Base-by-base conservation (phyloP, 2,888 invertebrate species). In the Philhelius pedissequus region DNA sequence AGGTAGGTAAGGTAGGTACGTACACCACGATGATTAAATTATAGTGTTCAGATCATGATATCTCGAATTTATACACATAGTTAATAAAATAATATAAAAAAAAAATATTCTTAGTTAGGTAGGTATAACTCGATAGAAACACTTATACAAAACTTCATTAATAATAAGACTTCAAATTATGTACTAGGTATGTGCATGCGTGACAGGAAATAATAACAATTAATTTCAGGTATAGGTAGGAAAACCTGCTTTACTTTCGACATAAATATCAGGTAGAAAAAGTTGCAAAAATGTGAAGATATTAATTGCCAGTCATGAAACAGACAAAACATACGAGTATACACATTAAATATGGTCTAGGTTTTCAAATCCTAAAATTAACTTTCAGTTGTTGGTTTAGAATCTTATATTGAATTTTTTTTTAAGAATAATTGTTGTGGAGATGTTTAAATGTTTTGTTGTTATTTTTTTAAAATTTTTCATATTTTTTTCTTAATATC, bases 171-270 rank as follows among this genome's bases (percentile, higher is more conserved):
- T 20, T 20, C 20, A 32, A 20, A 30, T 30, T 48, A 32, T 48
- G 32, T 43, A 30, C n/a, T n/a, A n/a, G n/a, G n/a, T n/a, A n/a
- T n/a, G 48, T 35, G 60, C 48, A 71, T 64, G 70, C 54, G 77
- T 71, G 77, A 64, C 77, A 78, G 77, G 77, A 78, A 78, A 78
- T 56, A 56, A 38, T 32, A 60, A 69, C 13, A 40, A 77, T 56
- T 68, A 52, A 62, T 64, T 64, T 64, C 25, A 69, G 50, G 68
- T 62, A 70, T 27, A 25, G 27, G 58, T 40, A 27, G 18, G n/a
- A 6, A 54, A 40, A 52, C 45, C 45, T 45, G 38, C 30, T 54
- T 32, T 18, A 30, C 18, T 18, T 50, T n/a, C 25, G 13, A 27
- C 27, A 50, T 27, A 25, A 50, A 13, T n/a, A 22, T 50, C 50